Conservation (phyloP, 2,888 invertebrate species). For the Hypomecis atomaria region DNA sequence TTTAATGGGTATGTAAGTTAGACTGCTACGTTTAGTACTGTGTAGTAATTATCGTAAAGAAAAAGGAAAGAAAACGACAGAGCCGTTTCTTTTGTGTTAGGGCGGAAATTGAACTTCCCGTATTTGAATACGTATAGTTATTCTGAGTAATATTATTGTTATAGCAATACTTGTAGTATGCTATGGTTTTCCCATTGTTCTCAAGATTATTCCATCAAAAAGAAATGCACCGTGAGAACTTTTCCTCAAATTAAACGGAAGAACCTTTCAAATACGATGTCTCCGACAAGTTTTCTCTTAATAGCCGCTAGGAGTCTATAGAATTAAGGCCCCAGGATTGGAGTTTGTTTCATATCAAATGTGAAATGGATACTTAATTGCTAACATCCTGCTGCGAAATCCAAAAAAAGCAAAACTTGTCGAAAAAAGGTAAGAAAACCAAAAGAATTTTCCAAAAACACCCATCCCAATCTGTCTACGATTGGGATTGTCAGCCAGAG, state of each 20-base stretch:
- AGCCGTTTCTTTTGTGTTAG: constrained; percentile 3
- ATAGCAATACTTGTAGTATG: no score
- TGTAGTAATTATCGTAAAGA: constrained; percentile 5
- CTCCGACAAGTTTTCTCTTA: no score
- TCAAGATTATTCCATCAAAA: no score
- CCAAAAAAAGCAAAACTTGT: neutral
- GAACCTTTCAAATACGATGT: no score
- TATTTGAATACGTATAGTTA: constrained; percentile 6
- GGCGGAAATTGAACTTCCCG: constrained; percentile 7
- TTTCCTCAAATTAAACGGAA: no score
- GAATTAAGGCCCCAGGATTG: no score
- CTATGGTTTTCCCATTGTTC: no score
- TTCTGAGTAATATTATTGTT: neutral
- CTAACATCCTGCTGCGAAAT: neutral
- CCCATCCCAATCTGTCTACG: constrained; percentile 94
- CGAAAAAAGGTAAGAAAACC: constrained; percentile 67
- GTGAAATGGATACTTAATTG: no score
- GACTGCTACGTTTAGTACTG: neutral
- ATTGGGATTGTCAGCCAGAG: constrained; percentile 95
- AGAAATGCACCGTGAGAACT: no score
- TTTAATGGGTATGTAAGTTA: neutral
- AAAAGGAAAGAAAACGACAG: constrained; percentile 8
- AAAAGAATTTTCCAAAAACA: constrained; percentile 90
- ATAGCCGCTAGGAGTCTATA: no score
- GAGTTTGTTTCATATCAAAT: no score